Base-by-base conservation (phyloP, 2,797 vertebrate species). In the Melanotaenia parkinsoni region DNA sequence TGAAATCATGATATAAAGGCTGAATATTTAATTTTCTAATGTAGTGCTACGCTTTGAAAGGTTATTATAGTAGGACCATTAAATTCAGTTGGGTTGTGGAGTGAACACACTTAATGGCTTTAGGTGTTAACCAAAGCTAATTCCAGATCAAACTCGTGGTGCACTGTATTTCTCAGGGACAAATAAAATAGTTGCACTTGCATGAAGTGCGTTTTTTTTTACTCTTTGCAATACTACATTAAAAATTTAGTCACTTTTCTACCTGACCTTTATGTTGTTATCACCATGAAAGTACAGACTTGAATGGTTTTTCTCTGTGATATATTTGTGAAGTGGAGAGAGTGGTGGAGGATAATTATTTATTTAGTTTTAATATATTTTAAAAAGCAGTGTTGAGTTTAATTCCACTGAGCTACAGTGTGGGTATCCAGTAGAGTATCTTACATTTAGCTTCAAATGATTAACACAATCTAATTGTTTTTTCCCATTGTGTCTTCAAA, bases 231-330 rank as follows among this genome's bases (percentile, higher is more conserved):
- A 22, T 63, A 57, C 32, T 56, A 51, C 32, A 71, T 64, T 33
- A 76, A 79, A 70, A 69, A 78, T 68, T 68, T 38, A 58, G 47
- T 71, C 18, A 26, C 3, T 1, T 78, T 73, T 77, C 50, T 37
- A 58, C 54, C 14, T 71, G 58, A 76, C 71, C 63, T 59, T 47
- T 28, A 8, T 43, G 69, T 70, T 74, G 61, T 54, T 61, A 51
- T 70, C 50, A 56, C 67, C 72, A 66, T 66, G 69, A 67, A 79
- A 57, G 33, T 63, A 38, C 64, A 70, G 40, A 37, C 61, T 35
- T n/a, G 43, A 33, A 43, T 50, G 5, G 50, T 8, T 47, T 45
- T 70, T 75, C 50, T 20, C 58, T 57, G 3, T 58, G 61, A 65
- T 77, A 0, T 32, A 59, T 82, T 58, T 67, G 28, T 73, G 37